These are phyloP conservation scores for Pelodiscus sinensis DNA, from an alignment of 2,113 vertebrate genomes.

Conservation along the genomic window DNA sequence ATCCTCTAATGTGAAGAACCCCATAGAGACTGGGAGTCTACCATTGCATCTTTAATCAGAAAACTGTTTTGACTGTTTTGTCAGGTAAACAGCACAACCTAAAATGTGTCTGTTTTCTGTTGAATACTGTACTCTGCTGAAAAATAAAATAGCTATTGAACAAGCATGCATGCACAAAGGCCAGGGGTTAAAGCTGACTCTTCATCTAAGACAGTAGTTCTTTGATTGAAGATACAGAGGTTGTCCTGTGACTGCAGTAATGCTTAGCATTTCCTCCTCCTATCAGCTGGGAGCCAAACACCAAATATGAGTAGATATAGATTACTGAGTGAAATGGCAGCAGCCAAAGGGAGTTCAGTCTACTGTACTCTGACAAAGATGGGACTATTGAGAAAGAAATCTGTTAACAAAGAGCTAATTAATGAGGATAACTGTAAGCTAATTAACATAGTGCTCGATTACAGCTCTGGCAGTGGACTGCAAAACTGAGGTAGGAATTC, in stretches of 20 bases:
- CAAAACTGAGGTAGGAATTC: constrained; percentile 32
- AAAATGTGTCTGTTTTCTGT: neutral
- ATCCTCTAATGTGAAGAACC: constrained; percentile 39
- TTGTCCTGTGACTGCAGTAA: neutral
- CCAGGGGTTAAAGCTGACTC: accelerated
- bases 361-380: neutral
- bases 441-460: constrained; percentile 43
- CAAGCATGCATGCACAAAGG: neutral
- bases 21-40: constrained; percentile 23
- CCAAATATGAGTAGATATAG: neutral
- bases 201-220: neutral
- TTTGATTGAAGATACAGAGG: neutral
- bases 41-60: constrained; percentile 46
- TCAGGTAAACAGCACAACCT: constrained; percentile 59
- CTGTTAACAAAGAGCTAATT: constrained; percentile 44
- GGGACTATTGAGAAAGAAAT: neutral
- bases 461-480: neutral
- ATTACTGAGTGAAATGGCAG: accelerated
- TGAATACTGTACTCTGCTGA: neutral
- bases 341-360: neutral
- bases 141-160: constrained; percentile 24
- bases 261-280: neutral
- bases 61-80: constrained; percentile 66
- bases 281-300: accelerated
- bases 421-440: constrained; percentile 2